A percentile compares a stretch with the other conserved stretches of the same genome.
Conservation (phyloP, 92 coral and sea anemone species). For the Isaurus tuberculatus region DNA sequence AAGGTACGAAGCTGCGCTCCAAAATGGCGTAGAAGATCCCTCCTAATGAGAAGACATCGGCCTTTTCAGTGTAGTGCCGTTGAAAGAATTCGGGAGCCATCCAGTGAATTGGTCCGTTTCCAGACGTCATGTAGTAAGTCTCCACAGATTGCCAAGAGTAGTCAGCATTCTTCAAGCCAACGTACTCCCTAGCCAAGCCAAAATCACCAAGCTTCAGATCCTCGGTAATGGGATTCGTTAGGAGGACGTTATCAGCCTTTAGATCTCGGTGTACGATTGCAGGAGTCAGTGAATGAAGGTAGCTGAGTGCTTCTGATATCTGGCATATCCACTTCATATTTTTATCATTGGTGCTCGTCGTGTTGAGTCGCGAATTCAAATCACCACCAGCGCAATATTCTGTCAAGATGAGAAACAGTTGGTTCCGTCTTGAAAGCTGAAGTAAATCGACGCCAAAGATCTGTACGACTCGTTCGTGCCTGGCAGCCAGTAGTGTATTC, state of each 20-base stretch:
- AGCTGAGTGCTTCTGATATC: conserved; percentile 72
- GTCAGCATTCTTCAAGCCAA: conserved; percentile 47
- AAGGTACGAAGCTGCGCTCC: conserved; percentile 69
- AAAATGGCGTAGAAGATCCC: conserved; percentile 84
- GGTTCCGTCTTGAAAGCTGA: conserved; percentile 18
- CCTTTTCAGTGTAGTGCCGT: conserved; percentile 63
- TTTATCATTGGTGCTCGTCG: conserved; percentile 42
- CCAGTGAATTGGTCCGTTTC: conserved; percentile 52
- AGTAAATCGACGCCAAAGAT: conserved; percentile 18
- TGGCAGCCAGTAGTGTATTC: conserved; percentile 33
- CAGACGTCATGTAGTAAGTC: conserved; percentile 58
- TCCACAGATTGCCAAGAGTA: background rate
- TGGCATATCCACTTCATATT: conserved; percentile 78
- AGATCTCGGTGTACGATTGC: conserved; percentile 35
- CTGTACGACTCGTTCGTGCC: conserved; percentile 55
- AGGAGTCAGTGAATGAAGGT: conserved; percentile 27
- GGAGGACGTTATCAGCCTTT: conserved; percentile 59
- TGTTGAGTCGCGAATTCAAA: conserved; percentile 63
- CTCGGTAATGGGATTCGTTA: conserved; percentile 53
- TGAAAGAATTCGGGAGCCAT: conserved; percentile 64
- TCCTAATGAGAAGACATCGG: conserved; percentile 84
- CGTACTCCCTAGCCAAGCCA: conserved; percentile 82
- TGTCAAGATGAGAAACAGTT: conserved; percentile 65
- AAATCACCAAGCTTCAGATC: conserved; percentile 87
- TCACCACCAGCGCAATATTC: conserved; percentile 80